Evolutionary conservation across 2,113 vertebrate species (phyloP), one percentile per base, ranked within the genome.

Genomic region (Phycodurus eques): DNA sequence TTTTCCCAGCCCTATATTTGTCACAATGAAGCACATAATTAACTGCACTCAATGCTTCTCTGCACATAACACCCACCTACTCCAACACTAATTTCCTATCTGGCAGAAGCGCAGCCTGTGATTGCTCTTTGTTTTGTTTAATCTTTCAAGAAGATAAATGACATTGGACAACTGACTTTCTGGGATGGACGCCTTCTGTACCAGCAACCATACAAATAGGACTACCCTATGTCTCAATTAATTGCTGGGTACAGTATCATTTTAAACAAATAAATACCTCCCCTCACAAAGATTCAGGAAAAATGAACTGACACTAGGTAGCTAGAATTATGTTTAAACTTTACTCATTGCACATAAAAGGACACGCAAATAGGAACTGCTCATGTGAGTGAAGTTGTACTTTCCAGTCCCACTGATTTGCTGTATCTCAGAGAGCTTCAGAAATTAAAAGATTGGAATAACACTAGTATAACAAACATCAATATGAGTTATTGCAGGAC

Each of bases 11-110:
- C 43, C 46, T 67, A 33, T 74, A 44, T 63, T 81, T 71, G 57
- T 77, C n/a, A 51, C 46, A 59, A 70, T 60, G 19, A 79, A 72
- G 74, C 43, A 63, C 65, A 61, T 61, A 71, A 68, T 80, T 65
- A 73, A 60, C 56, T 17, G 17, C 47, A 67, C 46, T 35, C 61
- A 59, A 53, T 57, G 42, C 22, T 71, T n/a, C 51, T 61, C 20
- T 47, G 70, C 12, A 69, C 22, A 44, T 17, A 75, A 42, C 54
- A 67, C 53, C 19, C 63, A 65, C 61, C 60, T 8, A 61, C 43
- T 3, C 68, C 56, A 9, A 11, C 43, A 6, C 68, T 63, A 7
- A 12, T 54, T 27, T 71, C 46, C 33, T 31, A 20, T 60, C 42
- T 46, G 54, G 47, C 19, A 35, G 44, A 78, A 59, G 47, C 15